Conservation (phyloP, 2,888 invertebrate species). For the Cheilosia variabilis region DNA sequence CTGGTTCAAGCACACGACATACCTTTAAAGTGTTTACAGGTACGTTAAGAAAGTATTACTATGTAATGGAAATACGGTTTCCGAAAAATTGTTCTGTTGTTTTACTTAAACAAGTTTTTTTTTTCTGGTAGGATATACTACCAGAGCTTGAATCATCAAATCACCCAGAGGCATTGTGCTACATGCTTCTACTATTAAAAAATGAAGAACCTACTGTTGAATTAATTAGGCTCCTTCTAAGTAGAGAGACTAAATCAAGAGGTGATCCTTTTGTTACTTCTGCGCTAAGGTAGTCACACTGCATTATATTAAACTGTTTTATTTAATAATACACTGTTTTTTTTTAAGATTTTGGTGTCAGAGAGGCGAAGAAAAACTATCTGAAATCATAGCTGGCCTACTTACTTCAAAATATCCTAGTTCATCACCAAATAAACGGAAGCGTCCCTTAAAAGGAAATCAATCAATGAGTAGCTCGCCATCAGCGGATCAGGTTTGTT, state of each 20-base stretch:
- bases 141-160: conserved; percentile 91
- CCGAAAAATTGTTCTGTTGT: too few species aligned
- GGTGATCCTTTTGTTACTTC: conserved; percentile 96
- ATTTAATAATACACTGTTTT: neutral
- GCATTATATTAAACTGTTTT: neutral
- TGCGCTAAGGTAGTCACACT: conserved; percentile 87
- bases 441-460: conserved; percentile 91
- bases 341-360: conserved; percentile 92
- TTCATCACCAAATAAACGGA: conserved; percentile 95
- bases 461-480: conserved; percentile 89
- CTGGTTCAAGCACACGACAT: conserved; percentile 96
- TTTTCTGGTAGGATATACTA: conserved; percentile 83
- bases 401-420: conserved; percentile 93
- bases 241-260: conserved; percentile 88
- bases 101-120: neutral
- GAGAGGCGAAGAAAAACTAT: conserved; percentile 94
- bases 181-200: conserved; percentile 94
- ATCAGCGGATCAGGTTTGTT: conserved; percentile 89
- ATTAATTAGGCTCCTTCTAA: conserved; percentile 92
- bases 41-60: conserved; percentile 61
- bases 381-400: conserved; percentile 91
- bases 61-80: too few species aligned
- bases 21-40: conserved; percentile 92
- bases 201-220: conserved; percentile 95
- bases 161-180: conserved; percentile 96